Percentiles rank a stretch among this genome's conserved stretches.
Conservation (phyloP, 2,113 vertebrate species). For the Indicator maculatus region DNA sequence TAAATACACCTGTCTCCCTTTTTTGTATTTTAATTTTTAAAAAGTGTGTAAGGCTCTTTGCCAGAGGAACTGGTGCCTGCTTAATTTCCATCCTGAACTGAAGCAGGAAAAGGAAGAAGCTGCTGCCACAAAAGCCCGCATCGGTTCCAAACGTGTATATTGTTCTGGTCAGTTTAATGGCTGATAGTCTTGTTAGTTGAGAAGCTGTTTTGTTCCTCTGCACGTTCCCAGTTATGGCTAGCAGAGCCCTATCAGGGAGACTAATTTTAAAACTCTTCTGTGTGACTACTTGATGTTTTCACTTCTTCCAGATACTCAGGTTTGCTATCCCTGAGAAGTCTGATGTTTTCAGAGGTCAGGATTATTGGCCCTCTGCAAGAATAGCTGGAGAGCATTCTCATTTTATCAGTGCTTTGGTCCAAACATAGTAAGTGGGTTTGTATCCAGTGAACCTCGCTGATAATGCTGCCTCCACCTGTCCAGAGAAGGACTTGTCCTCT, state of each 20-base stretch:
- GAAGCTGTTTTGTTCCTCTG: not conserved
- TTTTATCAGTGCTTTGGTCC: not conserved
- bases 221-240: not conserved
- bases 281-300: conserved; percentile 27
- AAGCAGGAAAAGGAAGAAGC: conserved; percentile 74
- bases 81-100: conserved; percentile 66
- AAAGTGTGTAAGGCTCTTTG: conserved; percentile 75
- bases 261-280: conserved; percentile 14
- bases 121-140: conserved; percentile 71
- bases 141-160: conserved; percentile 36
- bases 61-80: conserved; percentile 76
- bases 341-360: not conserved
- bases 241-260: not conserved
- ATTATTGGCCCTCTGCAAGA: not conserved
- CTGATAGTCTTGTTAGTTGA: not conserved
- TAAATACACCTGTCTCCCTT: conserved; percentile 82
- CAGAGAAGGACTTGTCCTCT: not conserved
- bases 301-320: conserved; percentile 46
- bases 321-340: conserved; percentile 27
- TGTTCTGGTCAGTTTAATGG: conserved; percentile 23
- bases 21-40: conserved; percentile 80
- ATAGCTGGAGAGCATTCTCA: not conserved
- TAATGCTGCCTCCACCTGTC: conserved; percentile 3
- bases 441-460: not conserved
- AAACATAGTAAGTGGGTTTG: not conserved